Evolutionary conservation across 2,113 vertebrate species (phyloP).

Genomic region (Hippoglossus stenolepis): DNA sequence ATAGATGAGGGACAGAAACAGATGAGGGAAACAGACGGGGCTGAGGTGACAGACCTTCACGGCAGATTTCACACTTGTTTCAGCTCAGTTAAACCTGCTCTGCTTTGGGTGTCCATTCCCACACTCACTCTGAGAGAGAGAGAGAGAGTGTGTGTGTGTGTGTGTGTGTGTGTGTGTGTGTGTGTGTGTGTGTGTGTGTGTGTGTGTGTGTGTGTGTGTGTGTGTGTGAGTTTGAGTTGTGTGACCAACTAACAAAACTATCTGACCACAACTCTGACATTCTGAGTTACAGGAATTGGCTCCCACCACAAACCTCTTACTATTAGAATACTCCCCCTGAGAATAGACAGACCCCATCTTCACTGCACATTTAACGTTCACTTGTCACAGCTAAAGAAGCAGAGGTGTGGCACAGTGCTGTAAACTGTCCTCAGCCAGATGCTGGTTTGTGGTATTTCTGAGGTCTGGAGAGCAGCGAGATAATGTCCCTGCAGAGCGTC

Average conservation of each 20-base stretch:
- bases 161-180: no score
- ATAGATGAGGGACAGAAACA: no score
- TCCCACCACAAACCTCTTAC: constrained; percentile 23
- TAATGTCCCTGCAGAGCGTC: constrained; percentile 41
- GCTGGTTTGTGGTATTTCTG: constrained; percentile 46
- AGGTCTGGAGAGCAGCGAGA: constrained; percentile 45
- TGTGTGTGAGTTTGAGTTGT: background rate
- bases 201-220: no score
- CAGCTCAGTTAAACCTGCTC: background rate
- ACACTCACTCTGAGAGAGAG: constrained; percentile 1
- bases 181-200: no score
- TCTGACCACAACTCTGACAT: constrained; percentile 19
- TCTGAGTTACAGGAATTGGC: constrained; percentile 42
- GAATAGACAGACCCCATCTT: constrained; percentile 6
- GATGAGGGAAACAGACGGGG: no score
- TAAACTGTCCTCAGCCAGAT: constrained; percentile 38
- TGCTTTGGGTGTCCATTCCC: constrained; percentile 17
- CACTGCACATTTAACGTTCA: background rate
- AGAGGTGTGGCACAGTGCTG: constrained; percentile 20
- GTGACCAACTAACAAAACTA: constrained; percentile 31
- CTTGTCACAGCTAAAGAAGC: constrained; percentile 19
- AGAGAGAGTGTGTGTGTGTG: no score
- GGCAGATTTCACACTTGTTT: constrained; percentile 53
- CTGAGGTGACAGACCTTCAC: constrained; percentile 9
- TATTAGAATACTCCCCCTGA: background rate